A percentile compares a stretch with the other conserved stretches of the same genome.
These are phyloP conservation scores for Caradrina kadenii DNA, from an alignment of 2,888 invertebrate species.

Conservation along the genomic window DNA sequence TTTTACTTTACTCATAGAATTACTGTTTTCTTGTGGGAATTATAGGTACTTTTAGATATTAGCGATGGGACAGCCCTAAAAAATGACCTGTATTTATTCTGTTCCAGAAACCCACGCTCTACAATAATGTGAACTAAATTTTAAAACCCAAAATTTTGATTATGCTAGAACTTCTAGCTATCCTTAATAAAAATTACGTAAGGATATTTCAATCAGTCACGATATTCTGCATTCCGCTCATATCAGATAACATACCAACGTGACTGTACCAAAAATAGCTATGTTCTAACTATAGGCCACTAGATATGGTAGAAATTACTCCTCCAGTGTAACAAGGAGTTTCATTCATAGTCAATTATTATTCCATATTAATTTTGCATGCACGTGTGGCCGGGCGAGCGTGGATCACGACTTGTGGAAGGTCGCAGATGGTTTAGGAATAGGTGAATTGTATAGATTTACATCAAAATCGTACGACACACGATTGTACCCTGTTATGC, in stretches of 20 bases:
- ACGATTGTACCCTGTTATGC: neutral
- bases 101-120: neutral
- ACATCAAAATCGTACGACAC: slow-evolving; percentile 35
- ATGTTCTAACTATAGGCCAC: slow-evolving; percentile 36
- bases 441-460: slow-evolving; percentile 47
- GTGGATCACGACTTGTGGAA: slow-evolving; percentile 67
- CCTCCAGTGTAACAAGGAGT: slow-evolving; percentile 64
- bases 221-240: slow-evolving; percentile 53
- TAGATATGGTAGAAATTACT: slow-evolving; percentile 63
- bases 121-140: too few relatives aligned
- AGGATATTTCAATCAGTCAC: slow-evolving; percentile 49
- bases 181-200: slow-evolving; percentile 15
- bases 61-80: neutral
- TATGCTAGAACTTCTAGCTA: neutral
- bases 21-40: neutral
- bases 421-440: slow-evolving; percentile 58
- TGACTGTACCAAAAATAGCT: slow-evolving; percentile 63
- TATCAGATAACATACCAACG: slow-evolving; percentile 59
- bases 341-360: slow-evolving; percentile 71
- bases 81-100: neutral
- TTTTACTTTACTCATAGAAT: neutral
- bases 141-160: neutral
- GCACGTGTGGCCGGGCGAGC: slow-evolving; percentile 66
- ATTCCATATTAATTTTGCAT: slow-evolving; percentile 68
- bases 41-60: neutral